Percentiles rank a stretch among this genome's conserved stretches.
Conservation (phyloP, 2,113 vertebrate genomes). For the Oxyura jamaicensis region DNA sequence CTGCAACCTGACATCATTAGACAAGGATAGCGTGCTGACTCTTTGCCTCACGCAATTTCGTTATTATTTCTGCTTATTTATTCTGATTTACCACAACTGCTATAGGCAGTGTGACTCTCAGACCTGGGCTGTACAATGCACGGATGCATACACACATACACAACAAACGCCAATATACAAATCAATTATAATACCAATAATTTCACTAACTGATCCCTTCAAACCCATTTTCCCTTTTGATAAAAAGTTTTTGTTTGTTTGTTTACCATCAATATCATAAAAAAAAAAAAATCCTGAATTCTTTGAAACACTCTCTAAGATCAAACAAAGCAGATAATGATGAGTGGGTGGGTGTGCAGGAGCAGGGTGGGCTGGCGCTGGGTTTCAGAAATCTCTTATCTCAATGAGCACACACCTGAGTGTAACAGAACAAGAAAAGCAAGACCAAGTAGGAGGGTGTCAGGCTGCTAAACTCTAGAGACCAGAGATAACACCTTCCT, state of each 20-base stretch:
- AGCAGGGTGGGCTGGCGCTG: not conserved
- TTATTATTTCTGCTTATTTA: not conserved
- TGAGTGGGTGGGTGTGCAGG: not conserved
- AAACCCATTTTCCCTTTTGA: not conserved
- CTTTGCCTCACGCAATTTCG: not conserved
- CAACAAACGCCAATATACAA: not conserved
- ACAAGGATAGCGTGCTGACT: not conserved
- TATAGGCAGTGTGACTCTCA: not conserved
- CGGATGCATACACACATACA: not conserved
- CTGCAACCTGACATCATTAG: not conserved
- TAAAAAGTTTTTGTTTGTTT: not conserved
- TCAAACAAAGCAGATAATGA: accelerated
- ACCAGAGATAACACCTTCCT: not conserved
- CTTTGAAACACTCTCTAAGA: not conserved
- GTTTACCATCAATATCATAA: too few relatives aligned
- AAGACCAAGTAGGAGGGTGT: not conserved
- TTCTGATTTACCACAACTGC: not conserved
- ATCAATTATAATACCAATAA: accelerated
- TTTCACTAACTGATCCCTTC: not conserved
- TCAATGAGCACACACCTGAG: not conserved
- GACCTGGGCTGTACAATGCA: not conserved
- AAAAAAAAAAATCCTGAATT: too few relatives aligned
- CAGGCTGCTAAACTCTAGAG: not conserved
- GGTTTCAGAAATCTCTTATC: not conserved
- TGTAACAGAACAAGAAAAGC: not conserved